Percentiles rank a stretch among this genome's conserved stretches.
These are phyloP conservation scores for Philotrypesis tridentata DNA, from an alignment of 1,140 invertebrate species.

Conservation along the genomic window DNA sequence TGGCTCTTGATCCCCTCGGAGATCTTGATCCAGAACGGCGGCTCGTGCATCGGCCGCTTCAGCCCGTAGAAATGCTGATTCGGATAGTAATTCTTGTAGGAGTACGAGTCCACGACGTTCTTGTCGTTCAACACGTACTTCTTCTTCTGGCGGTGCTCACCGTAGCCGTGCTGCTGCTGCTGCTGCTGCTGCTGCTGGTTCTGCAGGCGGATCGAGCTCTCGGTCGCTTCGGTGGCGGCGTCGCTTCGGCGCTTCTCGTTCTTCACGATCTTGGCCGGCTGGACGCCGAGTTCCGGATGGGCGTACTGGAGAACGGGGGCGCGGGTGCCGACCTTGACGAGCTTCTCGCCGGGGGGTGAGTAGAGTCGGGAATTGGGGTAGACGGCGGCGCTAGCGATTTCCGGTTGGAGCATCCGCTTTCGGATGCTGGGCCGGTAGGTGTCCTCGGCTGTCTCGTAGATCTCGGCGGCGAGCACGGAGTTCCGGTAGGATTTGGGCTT, in stretches of 20 bases:
- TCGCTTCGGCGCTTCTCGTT: constrained; percentile 73
- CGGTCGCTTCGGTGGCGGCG: constrained; percentile 42
- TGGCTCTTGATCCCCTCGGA: constrained; percentile 83
- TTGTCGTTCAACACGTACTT: constrained; percentile 68
- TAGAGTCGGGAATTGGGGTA: constrained; percentile 80
- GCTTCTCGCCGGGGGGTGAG: constrained; percentile 72
- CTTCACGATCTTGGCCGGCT: constrained; percentile 79
- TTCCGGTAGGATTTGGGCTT: constrained; percentile 61
- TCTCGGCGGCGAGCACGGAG: constrained; percentile 60
- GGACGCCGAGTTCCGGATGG: constrained; percentile 84
- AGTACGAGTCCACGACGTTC: constrained; percentile 64
- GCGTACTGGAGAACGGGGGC: constrained; percentile 85
- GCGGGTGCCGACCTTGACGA: constrained; percentile 80
- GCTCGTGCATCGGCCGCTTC: constrained; percentile 68
- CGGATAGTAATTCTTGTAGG: constrained; percentile 66
- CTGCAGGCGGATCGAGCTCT: too few relatives aligned
- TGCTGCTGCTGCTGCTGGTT: too few relatives aligned
- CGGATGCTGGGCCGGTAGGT: constrained; percentile 75
- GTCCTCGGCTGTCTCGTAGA: constrained; percentile 63
- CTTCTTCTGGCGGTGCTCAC: constrained; percentile 69
- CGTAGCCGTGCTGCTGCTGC: constrained; percentile 55
- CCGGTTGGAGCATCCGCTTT: constrained; percentile 80
- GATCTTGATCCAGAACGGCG: constrained; percentile 82
- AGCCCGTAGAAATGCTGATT: constrained; percentile 68
- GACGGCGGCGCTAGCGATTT: constrained; percentile 71